Percentiles rank a stretch among this genome's conserved stretches.
These are phyloP conservation scores for Luidia sarsii DNA, from an alignment of 53 echinoderm and acorn worm genomes.

Conservation along the genomic window DNA sequence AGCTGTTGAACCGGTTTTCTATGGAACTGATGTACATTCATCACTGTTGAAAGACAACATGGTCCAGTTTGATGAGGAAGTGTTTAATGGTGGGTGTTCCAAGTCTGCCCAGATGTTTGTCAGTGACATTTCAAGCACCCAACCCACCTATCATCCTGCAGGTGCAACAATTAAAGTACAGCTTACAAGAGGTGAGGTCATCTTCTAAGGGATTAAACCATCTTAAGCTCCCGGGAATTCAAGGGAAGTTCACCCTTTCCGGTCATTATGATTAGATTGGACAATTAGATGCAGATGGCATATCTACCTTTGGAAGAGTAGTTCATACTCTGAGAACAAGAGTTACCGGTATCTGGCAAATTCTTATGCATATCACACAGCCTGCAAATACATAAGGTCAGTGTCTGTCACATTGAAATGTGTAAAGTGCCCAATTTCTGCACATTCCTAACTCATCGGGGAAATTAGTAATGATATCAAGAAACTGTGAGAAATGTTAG, in stretches of 20 bases:
- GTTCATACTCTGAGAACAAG: too few species aligned
- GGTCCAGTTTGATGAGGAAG: neutral
- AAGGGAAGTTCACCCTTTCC: constrained; percentile 27
- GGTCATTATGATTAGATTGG: constrained; percentile 25
- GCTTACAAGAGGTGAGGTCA: constrained; percentile 23
- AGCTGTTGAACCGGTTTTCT: neutral
- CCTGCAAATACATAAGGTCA: too few species aligned
- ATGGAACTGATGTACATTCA: constrained; percentile 4
- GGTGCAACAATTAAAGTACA: constrained; percentile 29
- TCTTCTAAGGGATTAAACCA: constrained; percentile 22
- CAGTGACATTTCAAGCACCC: neutral
- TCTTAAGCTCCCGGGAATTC: neutral
- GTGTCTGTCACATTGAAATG: too few species aligned
- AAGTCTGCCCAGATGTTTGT: too few species aligned
- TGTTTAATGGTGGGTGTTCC: neutral
- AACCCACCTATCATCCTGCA: constrained; percentile 18
- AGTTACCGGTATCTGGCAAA: too few species aligned
- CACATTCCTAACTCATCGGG: too few species aligned
- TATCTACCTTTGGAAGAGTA: neutral
- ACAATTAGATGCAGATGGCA: constrained; percentile 24
- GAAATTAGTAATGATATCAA: too few species aligned
- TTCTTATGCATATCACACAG: too few species aligned
- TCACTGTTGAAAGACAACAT: neutral
- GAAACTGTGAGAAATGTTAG: too few species aligned
- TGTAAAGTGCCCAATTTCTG: too few species aligned